Evolutionary conservation across 2,113 vertebrate genomes (phyloP), one percentile per base, ranked within the genome.

Genomic region (Corythornis cristatus): DNA sequence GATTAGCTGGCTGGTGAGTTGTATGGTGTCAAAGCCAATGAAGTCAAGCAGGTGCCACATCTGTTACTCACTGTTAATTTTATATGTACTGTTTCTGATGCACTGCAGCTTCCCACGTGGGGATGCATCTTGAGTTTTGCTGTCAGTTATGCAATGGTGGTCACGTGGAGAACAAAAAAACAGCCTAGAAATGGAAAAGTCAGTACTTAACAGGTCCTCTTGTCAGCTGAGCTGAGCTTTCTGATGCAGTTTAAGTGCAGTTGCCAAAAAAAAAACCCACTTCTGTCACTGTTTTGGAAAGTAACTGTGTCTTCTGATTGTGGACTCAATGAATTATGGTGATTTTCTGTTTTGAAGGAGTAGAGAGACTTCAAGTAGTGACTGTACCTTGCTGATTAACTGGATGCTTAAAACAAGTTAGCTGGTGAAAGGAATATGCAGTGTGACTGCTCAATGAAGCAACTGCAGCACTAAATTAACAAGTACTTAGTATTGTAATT

Each of bases 191-290:
- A 82, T 86, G 33, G 45, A 72, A 19, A 88, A 83, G 35, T 82
- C 50, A 81, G 54, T 73, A 56, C 12, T 83, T 84, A 76, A 40
- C 66, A 79, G 29, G 26, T 50, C 21, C 13, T 83, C 22, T 81
- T 96, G 66, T 94, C 75, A 88, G 75, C 72, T 61, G 58, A 84
- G 75, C 53, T 83, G 31, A 87, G 56, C 57, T 92, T 90, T 90
- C 54, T 82, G 73, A 51, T 84, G 17, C 56, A 50, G n/a, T 68
- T 92, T 51, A 91, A 86, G 75, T 76, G 43, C 33, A 72, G 91
- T 96, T 97, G 97, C 97, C 95, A 95, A 97, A 54, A 42, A 42
- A 95, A 97, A 54, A n/a, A 23, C 26, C 12, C 68, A 51, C 48
- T 85, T 93, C 67, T 88, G 61, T 64, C 50, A 29, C 89, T 84